Base-by-base conservation (phyloP, 2,797 vertebrate genomes). In the Amphiprion clarkii region DNA sequence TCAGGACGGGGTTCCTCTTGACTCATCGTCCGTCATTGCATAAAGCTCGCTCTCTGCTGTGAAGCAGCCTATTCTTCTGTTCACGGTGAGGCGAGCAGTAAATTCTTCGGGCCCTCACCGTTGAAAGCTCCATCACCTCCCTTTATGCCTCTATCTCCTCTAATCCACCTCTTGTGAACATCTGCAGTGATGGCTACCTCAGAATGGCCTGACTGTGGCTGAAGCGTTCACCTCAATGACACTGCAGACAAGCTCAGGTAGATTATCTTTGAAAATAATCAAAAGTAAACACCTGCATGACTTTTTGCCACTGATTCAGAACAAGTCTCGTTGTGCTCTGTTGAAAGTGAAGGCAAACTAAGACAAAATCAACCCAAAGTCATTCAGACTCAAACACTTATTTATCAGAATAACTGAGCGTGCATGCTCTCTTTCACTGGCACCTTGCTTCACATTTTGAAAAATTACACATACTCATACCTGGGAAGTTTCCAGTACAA, bases 1-100 rank as follows among this genome's bases (percentile, higher is more conserved):
- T 93, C 86, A 92, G 89, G 77, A 85, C 61, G 69, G 66, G 93
- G 89, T 88, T 93, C 82, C 56, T 83, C 86, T 88, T 85, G 84
- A 91, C 84, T 93, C 89, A 81, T 90, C 78, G 75, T 89, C 71
- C 76, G 77, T 88, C 88, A 88, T 69, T 87, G 85, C 86, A 76
- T 79, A 83, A 87, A 91, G 71, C 75, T 81, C 12, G 12, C 33
- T 76, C 83, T 88, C 69, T 60, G 69, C 71, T 42, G 82, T 67
- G 76, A 92, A 90, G 80, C 56, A 65, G 79, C 55, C 79, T 67
- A 83, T 90, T 93, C 87, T 88, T 91, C 84, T 81, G 72, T 80
- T 71, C 52, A 56, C 11, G 8, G 52, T 55, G 66, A 84, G 74
- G 70, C 53, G 23, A 59, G 78, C 87, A 69, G 61, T 91, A 81